Evolutionary conservation across 2,888 invertebrate genomes (phyloP), one percentile per base, ranked within the genome.

Genomic region (Ceraclea dissimilis): DNA sequence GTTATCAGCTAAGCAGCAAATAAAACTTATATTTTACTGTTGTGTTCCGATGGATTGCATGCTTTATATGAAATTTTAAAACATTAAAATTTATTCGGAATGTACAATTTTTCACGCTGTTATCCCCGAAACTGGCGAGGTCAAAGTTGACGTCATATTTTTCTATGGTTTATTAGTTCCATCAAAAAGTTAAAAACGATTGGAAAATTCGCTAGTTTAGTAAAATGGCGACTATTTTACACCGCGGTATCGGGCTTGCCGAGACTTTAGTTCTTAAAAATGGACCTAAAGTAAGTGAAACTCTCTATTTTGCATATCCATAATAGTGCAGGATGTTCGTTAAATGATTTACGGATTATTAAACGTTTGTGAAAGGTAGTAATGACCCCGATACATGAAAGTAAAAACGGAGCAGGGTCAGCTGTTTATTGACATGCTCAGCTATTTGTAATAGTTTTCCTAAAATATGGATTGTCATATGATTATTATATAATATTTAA

Each of bases 171-270:
- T 5, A 16, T 39, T n/a, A 4, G 39, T 39, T 26, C 2, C 39
- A 8, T 39, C 13, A 39, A 39, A 39, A 39, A n/a, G 5, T 39
- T 39, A 39, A 13, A 39, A 13, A 8, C 39, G 8, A 39, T 39
- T 16, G 39, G 16, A 39, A 39, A 39, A n/a, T 39, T 39, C 39
- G 39, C 16, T 39, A 39, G 39, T 39, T 39, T 16, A 16, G 66
- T 71, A 82, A 83, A 79, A 88, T 89, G 88, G 88, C 88, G 78
- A 85, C 85, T 68, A 80, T 90, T 74, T 80, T 90, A 73, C 83
- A 84, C 69, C 84, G 90, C 70, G 80, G 85, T 65, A 74, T 85
- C 68, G 77, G 81, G 71, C 74, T 88, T 67, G 82, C 83, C 58
- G 89, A 89, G 77, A 80, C 79, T 70, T 71, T 86, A 64, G 75